Evolutionary conservation across 2,797 vertebrate species (phyloP).

Genomic region (Poeciliopsis turneri): DNA sequence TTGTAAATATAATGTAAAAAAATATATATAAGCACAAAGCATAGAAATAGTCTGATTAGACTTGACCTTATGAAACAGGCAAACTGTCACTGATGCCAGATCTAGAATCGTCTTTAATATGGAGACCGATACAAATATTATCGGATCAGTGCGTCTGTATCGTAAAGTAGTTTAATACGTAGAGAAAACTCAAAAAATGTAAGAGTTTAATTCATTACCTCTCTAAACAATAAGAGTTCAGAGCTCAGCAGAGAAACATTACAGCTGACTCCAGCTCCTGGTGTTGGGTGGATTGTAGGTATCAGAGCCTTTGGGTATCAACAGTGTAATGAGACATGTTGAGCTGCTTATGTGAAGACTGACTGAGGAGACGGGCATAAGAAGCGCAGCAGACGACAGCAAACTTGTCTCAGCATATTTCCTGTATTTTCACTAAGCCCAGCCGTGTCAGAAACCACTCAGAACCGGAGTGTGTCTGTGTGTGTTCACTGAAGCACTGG

Average conservation of each 20-base stretch:
- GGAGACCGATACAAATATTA: too few species aligned
- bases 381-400: slow-evolving; percentile 3
- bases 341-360: background rate
- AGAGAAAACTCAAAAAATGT: background rate
- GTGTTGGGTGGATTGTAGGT: background rate
- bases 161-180: background rate
- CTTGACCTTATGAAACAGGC: too few species aligned
- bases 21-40: too few species aligned
- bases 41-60: too few species aligned
- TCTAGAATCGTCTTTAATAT: too few species aligned
- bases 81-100: too few species aligned
- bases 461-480: background rate
- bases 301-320: background rate
- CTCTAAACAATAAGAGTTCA: background rate
- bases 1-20: too few species aligned
- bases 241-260: background rate
- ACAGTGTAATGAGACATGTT: background rate
- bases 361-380: background rate
- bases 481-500: background rate
- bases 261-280: background rate
- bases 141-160: background rate
- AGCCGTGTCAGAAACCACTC: background rate
- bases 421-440: background rate
- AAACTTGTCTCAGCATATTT: background rate
- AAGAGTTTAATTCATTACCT: background rate